phyloP scores from a whole-genome alignment of 2,888 invertebrate species.

The Drosophila lutescens region DNA sequence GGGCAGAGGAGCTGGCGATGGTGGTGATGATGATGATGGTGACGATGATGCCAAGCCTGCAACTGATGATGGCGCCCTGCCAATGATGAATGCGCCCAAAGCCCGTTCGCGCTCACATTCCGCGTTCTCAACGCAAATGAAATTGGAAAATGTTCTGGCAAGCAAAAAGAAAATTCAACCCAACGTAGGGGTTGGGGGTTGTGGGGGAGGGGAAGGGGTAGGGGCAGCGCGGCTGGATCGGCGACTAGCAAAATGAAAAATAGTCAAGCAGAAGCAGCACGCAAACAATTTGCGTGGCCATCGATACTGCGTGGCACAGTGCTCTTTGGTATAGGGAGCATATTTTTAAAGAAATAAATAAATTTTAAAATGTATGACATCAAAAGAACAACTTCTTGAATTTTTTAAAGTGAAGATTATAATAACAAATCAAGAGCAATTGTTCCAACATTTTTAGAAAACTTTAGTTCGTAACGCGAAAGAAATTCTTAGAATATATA shows the following conservation, averaged over 20 bases:
- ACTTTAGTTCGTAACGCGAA: too few relatives aligned
- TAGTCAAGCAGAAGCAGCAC: conserved; percentile 68
- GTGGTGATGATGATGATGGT: conserved; percentile 44
- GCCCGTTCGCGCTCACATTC: conserved; percentile 67
- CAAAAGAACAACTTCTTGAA: too few relatives aligned
- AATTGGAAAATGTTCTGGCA: conserved; percentile 77
- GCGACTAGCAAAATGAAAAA: conserved; percentile 71
- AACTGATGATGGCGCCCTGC: conserved; percentile 47
- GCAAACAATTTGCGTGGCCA: conserved; percentile 71
- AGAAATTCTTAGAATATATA: too few relatives aligned
- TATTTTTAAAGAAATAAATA: not conserved
- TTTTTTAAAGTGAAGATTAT: too few relatives aligned
- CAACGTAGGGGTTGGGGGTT: conserved; percentile 3
- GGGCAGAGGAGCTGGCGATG: conserved; percentile 3
- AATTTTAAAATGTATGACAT: too few relatives aligned
- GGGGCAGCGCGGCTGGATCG: conserved; percentile 37
- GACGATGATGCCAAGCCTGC: conserved; percentile 51
- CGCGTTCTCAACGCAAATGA: conserved; percentile 75
- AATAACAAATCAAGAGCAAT: too few relatives aligned
- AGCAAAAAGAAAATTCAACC: conserved; percentile 76
- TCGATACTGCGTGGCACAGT: conserved; percentile 58
- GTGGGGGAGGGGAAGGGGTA: not conserved
- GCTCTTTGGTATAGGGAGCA: not conserved
- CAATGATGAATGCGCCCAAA: conserved; percentile 71
- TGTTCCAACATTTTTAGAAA: too few relatives aligned